phyloP scores from a whole-genome alignment of 2,888 invertebrate genomes.

The Argyra leucocephala region DNA sequence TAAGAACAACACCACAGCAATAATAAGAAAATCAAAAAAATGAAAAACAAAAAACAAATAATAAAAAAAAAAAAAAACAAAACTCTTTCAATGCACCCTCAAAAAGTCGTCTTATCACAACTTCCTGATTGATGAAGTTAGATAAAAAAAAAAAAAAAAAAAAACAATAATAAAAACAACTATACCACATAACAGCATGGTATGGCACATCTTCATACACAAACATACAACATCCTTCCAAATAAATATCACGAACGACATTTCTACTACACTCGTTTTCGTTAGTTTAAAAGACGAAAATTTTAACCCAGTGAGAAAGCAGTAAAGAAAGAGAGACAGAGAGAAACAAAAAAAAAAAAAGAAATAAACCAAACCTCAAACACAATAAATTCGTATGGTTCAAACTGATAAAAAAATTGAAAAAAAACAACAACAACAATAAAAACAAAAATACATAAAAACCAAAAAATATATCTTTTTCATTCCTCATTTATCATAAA shows the following conservation, averaged over 20 bases:
- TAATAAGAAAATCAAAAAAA: neutral
- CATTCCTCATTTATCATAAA: conserved; percentile 40
- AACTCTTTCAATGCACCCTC: conserved; percentile 20
- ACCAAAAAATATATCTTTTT: conserved; percentile 24
- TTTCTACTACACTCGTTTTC: too few species aligned
- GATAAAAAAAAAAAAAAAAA: conserved; percentile 17
- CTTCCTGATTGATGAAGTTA: conserved; percentile 24
- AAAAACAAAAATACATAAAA: conserved; percentile 20
- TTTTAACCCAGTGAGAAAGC: neutral
- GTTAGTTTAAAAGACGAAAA: too few species aligned
- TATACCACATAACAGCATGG: neutral
- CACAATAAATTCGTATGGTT: conserved; percentile 6
- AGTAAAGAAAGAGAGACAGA: neutral
- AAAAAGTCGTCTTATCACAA: conserved; percentile 23
- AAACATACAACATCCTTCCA: neutral
- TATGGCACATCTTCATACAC: neutral
- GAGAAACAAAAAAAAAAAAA: neutral
- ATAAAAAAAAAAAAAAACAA: neutral
- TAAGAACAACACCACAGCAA: neutral
- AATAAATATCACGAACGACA: too few species aligned
- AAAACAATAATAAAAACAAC: neutral
- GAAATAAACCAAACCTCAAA: conserved; percentile 1
- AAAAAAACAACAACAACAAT: conserved; percentile 21
- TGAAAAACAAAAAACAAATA: neutral
- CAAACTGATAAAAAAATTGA: conserved; percentile 20